phyloP scores from a whole-genome alignment of 2,113 vertebrate genomes.

The Pangasianodon gigas region DNA sequence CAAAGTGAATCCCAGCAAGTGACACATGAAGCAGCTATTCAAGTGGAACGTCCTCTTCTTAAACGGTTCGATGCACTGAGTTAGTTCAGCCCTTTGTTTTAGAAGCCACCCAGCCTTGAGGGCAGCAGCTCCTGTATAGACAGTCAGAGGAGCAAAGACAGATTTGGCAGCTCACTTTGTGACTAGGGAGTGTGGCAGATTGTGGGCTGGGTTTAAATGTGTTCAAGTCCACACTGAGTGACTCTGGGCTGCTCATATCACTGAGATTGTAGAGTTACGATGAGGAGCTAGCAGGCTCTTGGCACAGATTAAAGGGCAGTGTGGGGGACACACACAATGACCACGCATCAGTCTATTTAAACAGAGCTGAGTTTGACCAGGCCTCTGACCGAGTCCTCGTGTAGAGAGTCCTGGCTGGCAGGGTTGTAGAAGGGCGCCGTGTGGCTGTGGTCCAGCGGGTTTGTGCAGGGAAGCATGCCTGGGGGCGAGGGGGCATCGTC shows the following conservation, averaged over 20 bases:
- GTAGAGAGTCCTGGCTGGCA: slow-evolving; percentile 93
- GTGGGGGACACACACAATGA: background rate
- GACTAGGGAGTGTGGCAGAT: slow-evolving; percentile 32
- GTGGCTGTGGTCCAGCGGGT: slow-evolving; percentile 84
- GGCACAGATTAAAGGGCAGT: slow-evolving; percentile 4
- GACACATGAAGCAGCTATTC: slow-evolving; percentile 66
- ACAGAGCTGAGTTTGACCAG: slow-evolving; percentile 97
- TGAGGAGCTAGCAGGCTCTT: slow-evolving; percentile 39
- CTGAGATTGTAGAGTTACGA: slow-evolving; percentile 14
- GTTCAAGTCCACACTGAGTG: background rate
- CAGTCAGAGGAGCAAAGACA: slow-evolving; percentile 53
- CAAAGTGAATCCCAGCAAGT: slow-evolving; percentile 53
- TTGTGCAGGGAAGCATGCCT: slow-evolving; percentile 83
- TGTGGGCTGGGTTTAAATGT: background rate
- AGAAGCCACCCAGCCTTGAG: too few relatives aligned
- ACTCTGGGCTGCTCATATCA: background rate
- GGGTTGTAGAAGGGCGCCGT: slow-evolving; percentile 87
- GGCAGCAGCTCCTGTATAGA: slow-evolving; percentile 35
- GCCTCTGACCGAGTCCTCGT: slow-evolving; percentile 94
- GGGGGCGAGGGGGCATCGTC: slow-evolving; percentile 90
- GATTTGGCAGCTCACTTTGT: slow-evolving; percentile 55
- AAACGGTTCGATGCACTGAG: background rate
- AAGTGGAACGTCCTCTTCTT: slow-evolving; percentile 31
- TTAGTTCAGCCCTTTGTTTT: slow-evolving; percentile 29
- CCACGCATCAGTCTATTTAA: slow-evolving; percentile 66